phyloP scores from a whole-genome alignment of 2,113 vertebrate genomes.

The Pangasianodon gigas region DNA sequence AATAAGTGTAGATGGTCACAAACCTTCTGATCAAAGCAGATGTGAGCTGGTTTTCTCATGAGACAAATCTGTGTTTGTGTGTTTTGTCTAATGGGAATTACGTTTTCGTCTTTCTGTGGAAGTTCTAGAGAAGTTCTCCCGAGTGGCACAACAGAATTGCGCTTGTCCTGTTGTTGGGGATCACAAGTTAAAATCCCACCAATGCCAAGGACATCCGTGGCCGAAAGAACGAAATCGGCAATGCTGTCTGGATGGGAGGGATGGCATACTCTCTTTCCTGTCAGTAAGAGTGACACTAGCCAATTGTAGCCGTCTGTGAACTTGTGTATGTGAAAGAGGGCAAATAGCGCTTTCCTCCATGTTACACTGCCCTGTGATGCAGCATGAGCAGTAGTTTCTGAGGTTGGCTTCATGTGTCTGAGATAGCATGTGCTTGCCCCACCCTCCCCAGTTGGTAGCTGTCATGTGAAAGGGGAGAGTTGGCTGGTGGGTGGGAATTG shows the following conservation, averaged over 20 bases:
- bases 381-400: no score
- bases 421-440: no score
- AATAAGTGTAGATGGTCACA: not conserved
- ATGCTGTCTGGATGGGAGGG: not conserved
- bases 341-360: not conserved
- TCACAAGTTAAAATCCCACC: not conserved
- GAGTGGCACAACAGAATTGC: not conserved
- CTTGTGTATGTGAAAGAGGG: not conserved
- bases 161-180: not conserved
- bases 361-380: not conserved
- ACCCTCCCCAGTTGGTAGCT: no score
- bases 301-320: not conserved
- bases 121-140: not conserved
- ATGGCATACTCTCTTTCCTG: not conserved
- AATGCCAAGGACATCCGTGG: not conserved
- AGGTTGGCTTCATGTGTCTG: no score
- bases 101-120: not conserved
- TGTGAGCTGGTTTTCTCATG: conserved; percentile 41
- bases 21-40: conserved; percentile 17
- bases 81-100: not conserved
- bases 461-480: no score
- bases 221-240: not conserved
- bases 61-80: conserved; percentile 6
- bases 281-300: not conserved
- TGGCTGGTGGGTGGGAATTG: no score